Evolutionary conservation across 1,140 invertebrate genomes (phyloP), one percentile per base, ranked within the genome.

Genomic region (Drosophila busckii): DNA sequence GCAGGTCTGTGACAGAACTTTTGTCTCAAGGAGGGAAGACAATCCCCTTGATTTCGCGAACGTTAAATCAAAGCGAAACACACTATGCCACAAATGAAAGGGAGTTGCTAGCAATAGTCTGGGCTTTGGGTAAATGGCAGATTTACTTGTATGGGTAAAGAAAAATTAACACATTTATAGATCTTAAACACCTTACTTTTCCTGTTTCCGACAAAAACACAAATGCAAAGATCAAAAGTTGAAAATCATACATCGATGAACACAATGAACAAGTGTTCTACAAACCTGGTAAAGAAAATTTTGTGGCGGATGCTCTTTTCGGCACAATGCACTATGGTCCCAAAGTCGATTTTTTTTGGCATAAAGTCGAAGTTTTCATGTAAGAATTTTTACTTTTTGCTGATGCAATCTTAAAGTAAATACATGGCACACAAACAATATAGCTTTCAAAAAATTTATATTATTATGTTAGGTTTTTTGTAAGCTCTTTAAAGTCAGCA

Each of bases 171-270:
- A 88, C 90, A 2, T 54, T 86, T 12, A 91, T 89, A 0, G 90
- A 91, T 49, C 89, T 90, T 41, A 85, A 87, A 54, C 88, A 88
- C 0, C 66, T 91, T 15, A 73, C 54, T 2, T 90, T 88, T 85
- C 50, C 90, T 4, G 34, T 65, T 9, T 71, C 63, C n/a, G 65
- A 88, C 1, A 89, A 88, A 66, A 88, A 90, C 38, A 85, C 88
- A 5, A 87, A 75, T 6, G 83, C 86, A 23, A 62, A 88, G 63
- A 58, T 91, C 9, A 75, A 88, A 2, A 56, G 89, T 8, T 92
- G 90, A 90, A 53, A 87, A 38, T 19, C 90, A 4, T 75, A 87
- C 58, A 49, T 91, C 15, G 88, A 89, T 65, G 87, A 89, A 45
- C 41, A 45, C 23, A 49, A 50, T 26, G 40, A 34, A 10, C 31